A percentile compares a stretch with the other conserved stretches of the same genome.
Conservation (phyloP, 2,113 vertebrate species). For the Bagarius yarrelli region DNA sequence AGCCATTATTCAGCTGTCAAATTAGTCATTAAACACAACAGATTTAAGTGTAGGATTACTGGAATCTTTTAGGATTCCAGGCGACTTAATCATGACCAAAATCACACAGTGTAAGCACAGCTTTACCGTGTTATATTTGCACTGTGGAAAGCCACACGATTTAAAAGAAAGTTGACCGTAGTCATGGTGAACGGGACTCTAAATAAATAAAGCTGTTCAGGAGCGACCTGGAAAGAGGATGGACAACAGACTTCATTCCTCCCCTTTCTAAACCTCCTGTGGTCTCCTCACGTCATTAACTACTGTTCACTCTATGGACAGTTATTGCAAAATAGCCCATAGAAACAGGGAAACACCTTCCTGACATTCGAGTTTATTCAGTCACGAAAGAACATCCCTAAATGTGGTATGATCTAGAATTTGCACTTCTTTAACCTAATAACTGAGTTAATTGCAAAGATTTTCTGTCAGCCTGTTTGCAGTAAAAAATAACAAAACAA, state of each 20-base stretch:
- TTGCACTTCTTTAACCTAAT: background rate
- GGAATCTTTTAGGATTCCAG: too few relatives aligned
- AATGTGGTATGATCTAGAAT: background rate
- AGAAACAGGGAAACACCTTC: slow-evolving; percentile 19
- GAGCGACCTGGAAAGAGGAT: background rate
- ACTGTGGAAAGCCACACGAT: slow-evolving; percentile 27
- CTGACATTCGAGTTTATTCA: slow-evolving; percentile 55
- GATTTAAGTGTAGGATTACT: too few relatives aligned
- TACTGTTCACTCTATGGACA: slow-evolving; percentile 29
- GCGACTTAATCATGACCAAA: too few relatives aligned
- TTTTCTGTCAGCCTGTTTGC: background rate
- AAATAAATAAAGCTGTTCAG: slow-evolving; percentile 40
- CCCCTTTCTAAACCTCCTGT: slow-evolving; percentile 29
- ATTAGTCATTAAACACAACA: too few relatives aligned
- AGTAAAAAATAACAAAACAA: background rate
- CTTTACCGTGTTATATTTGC: slow-evolving; percentile 21
- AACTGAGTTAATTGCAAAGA: background rate
- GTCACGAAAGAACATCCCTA: background rate
- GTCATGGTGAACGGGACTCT: slow-evolving; percentile 12
- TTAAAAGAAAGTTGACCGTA: too few relatives aligned
- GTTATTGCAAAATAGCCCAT: slow-evolving; percentile 21
- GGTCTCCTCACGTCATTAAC: slow-evolving; percentile 29
- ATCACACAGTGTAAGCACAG: too few relatives aligned
- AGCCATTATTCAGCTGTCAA: too few relatives aligned
- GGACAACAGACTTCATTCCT: slow-evolving; percentile 31